A percentile compares a stretch with the other conserved stretches of the same genome.
phyloP scores from a whole-genome alignment of 2,113 vertebrate genomes.

The Myocastor coypus region DNA sequence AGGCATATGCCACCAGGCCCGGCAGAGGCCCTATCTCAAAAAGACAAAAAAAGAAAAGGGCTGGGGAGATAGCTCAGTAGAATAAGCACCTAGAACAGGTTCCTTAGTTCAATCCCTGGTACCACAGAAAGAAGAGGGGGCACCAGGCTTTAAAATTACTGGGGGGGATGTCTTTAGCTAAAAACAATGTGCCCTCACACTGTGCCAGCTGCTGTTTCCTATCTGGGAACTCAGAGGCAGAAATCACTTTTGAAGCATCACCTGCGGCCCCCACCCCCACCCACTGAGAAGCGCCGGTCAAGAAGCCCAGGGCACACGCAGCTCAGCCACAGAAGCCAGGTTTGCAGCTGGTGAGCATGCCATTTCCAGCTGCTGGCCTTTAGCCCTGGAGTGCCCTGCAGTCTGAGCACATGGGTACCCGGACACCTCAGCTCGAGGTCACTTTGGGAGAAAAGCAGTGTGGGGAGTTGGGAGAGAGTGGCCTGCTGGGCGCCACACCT shows the following conservation, averaged over 20 bases:
- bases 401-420: not conserved
- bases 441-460: not conserved
- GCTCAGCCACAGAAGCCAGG: not conserved
- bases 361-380: not conserved
- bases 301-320: too few species aligned
- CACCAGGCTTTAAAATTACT: not conserved
- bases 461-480: not conserved
- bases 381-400: not conserved
- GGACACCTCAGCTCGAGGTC: not conserved
- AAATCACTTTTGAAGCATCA: not conserved
- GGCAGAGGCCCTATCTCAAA: too few species aligned
- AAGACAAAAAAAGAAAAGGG: too few species aligned
- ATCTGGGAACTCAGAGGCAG: not conserved
- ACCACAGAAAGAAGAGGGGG: not conserved
- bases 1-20: too few species aligned
- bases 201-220: not conserved
- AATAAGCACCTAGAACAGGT: too few species aligned
- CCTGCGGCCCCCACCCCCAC: too few species aligned
- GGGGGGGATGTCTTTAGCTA: not conserved
- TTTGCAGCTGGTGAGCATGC: accelerated
- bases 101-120: too few species aligned
- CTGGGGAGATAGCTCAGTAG: too few species aligned
- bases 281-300: not conserved
- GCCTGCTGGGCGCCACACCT: not conserved
- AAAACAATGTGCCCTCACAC: not conserved